phyloP scores from a whole-genome alignment of 2,797 vertebrate species.

The Eidolon dupreanum region DNA sequence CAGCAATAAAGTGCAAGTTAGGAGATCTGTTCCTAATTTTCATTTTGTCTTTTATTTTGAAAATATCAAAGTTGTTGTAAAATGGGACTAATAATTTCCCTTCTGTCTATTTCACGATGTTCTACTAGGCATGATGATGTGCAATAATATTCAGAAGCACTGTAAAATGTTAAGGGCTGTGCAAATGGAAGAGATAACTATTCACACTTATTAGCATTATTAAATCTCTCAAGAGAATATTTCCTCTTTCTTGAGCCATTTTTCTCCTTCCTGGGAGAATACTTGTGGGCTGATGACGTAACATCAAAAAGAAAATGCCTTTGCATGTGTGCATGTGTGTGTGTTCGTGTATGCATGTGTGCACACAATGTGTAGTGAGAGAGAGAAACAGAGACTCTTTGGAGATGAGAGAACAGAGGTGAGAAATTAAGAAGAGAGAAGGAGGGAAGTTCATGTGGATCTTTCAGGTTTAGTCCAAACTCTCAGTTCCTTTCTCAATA shows the following conservation, averaged over 20 bases:
- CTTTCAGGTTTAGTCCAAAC: slow-evolving; percentile 17
- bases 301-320: not conserved
- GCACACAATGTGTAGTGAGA: not conserved
- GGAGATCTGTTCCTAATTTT: not conserved
- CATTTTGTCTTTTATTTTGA: not conserved
- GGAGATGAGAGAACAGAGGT: not conserved
- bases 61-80: not conserved
- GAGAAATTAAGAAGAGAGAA: not conserved
- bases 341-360: not conserved
- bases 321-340: not conserved
- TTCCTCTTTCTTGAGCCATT: not conserved
- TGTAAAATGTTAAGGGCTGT: not conserved
- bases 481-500: slow-evolving; percentile 31
- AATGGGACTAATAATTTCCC: not conserved
- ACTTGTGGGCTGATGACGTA: not conserved
- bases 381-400: not conserved
- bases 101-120: not conserved
- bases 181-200: not conserved
- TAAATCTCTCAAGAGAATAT: not conserved
- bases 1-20: not conserved
- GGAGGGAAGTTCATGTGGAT: not conserved
- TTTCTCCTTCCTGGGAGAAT: not conserved
- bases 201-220: not conserved
- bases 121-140: not conserved
- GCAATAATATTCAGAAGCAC: not conserved